Conservation (phyloP, 1,140 invertebrate genomes). For the Bilobella aurantiaca region DNA sequence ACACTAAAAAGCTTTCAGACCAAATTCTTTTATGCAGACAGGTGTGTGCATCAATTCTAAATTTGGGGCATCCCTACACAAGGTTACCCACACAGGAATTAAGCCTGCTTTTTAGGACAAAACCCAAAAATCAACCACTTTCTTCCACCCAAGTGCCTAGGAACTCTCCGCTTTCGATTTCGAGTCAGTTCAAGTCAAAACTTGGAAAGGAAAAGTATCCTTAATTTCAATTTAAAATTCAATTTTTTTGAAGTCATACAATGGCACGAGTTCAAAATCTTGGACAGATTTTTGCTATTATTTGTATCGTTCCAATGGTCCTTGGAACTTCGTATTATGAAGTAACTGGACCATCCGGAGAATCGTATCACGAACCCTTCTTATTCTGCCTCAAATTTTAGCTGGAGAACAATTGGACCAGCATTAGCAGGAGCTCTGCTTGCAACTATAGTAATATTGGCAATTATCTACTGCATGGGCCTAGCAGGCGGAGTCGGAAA, state of each 20-base stretch:
- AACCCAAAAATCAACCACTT: background rate
- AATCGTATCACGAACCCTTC: background rate
- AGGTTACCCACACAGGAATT: background rate
- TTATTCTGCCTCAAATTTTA: background rate
- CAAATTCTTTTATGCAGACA: background rate
- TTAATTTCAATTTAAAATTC: background rate
- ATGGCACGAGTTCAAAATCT: background rate
- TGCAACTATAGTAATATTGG: background rate
- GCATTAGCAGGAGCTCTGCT: background rate
- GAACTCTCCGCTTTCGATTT: too few species aligned
- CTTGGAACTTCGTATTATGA: background rate
- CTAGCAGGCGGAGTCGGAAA: background rate
- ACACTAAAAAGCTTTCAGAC: background rate
- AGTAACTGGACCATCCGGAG: background rate
- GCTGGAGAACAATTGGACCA: background rate
- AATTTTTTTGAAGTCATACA: background rate
- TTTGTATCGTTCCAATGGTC: background rate
- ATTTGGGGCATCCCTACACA: background rate
- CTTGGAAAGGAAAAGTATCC: background rate
- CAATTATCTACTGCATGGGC: background rate
- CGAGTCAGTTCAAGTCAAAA: background rate
- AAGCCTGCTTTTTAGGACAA: background rate
- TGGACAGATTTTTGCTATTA: background rate
- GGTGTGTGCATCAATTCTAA: background rate
- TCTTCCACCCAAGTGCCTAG: too few species aligned